Evolutionary conservation across 2,888 invertebrate genomes (phyloP).

Genomic region (Mythimna lalbum): DNA sequence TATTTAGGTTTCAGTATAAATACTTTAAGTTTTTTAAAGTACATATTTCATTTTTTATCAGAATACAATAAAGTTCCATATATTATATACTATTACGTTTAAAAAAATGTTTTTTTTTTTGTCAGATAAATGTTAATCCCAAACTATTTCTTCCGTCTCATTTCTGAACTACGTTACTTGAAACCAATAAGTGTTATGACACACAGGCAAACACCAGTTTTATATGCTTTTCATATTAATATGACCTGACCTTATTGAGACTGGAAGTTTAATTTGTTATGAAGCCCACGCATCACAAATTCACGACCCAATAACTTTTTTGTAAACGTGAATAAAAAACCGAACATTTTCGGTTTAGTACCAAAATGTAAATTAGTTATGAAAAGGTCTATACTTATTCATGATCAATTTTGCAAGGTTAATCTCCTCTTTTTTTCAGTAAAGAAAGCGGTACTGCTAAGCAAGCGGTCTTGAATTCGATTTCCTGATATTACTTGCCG

Average conservation of each 20-base stretch:
- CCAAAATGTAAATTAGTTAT: constrained; percentile 11
- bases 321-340: constrained; percentile 14
- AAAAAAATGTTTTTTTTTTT: background rate
- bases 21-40: too few relatives aligned
- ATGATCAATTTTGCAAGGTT: constrained; percentile 10
- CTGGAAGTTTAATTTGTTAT: constrained; percentile 32
- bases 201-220: background rate
- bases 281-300: constrained; percentile 35
- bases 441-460: too few relatives aligned
- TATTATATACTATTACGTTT: too few relatives aligned
- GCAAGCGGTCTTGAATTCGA: too few relatives aligned
- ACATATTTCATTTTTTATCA: too few relatives aligned
- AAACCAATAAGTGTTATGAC: background rate
- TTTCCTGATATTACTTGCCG: too few relatives aligned
- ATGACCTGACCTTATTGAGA: constrained; percentile 11
- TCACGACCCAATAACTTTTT: constrained; percentile 43
- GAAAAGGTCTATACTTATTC: constrained; percentile 18
- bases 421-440: background rate
- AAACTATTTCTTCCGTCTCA: background rate
- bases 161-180: background rate
- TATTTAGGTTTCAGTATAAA: too few relatives aligned
- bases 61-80: too few relatives aligned
- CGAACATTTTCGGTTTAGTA: constrained; percentile 10
- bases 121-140: background rate
- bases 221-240: constrained; percentile 18